Evolutionary conservation across 2,888 invertebrate species (phyloP).

Genomic region (Lutraria lutraria): DNA sequence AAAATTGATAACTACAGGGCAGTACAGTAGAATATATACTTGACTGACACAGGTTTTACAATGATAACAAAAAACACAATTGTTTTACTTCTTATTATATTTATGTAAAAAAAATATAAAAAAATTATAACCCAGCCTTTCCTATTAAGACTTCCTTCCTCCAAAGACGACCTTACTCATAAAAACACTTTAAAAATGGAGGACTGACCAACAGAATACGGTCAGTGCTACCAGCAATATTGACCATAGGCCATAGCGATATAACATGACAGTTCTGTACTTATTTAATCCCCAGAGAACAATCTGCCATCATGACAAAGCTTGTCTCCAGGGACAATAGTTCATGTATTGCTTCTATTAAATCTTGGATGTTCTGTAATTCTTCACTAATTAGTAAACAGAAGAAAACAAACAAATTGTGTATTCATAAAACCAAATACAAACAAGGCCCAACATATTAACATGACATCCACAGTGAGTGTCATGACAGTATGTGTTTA

Average conservation of each 20-base stretch:
- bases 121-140: too few species aligned
- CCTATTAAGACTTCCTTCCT: too few species aligned
- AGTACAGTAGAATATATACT: not conserved
- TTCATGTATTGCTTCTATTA: not conserved
- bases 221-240: too few species aligned
- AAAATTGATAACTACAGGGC: not conserved
- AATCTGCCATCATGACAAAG: not conserved
- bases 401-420: not conserved
- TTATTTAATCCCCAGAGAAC: not conserved
- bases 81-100: too few species aligned
- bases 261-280: too few species aligned
- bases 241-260: too few species aligned
- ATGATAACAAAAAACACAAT: too few species aligned
- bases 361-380: conserved; percentile 1
- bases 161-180: too few species aligned
- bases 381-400: conserved; percentile 12
- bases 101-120: too few species aligned
- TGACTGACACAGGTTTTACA: too few species aligned
- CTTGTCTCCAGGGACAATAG: not conserved
- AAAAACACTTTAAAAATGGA: too few species aligned
- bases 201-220: too few species aligned
- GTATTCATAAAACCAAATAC: not conserved
- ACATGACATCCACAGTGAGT: not conserved
- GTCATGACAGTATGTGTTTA: not conserved
- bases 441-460: not conserved